A percentile compares a stretch with the other conserved stretches of the same genome.
Evolutionary conservation across 64 coral and sea anemone genomes (phyloP).

Genomic region (Montipora efflorescens): DNA sequence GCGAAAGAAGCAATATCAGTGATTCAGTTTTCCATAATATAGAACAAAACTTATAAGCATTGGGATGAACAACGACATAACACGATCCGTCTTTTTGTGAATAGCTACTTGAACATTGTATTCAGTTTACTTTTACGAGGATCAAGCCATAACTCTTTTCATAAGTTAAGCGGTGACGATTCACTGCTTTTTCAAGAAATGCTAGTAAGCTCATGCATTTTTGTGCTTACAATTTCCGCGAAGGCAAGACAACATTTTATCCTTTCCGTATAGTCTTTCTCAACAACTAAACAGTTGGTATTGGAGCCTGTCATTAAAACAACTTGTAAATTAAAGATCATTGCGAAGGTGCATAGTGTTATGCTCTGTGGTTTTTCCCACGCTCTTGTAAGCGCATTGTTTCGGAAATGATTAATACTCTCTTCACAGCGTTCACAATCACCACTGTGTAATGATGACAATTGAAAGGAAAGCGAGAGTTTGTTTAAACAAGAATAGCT

Average conservation of each 20-base stretch:
- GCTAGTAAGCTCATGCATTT: background rate
- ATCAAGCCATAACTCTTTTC: too few species aligned
- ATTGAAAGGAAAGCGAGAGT: background rate
- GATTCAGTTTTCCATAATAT: background rate
- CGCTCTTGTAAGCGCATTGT: slow-evolving; percentile 25
- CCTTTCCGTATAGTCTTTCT: background rate
- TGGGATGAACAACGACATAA: background rate
- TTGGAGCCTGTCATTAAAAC: background rate
- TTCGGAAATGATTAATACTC: slow-evolving; percentile 33
- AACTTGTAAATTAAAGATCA: slow-evolving; percentile 37
- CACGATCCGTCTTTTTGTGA: too few species aligned
- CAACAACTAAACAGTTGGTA: background rate
- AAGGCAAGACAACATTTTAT: background rate
- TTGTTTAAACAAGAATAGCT: background rate
- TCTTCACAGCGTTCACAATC: slow-evolving; percentile 42
- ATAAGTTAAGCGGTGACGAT: too few species aligned
- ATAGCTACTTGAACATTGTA: background rate
- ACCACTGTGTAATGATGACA: slow-evolving; percentile 6
- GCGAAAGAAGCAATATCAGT: background rate
- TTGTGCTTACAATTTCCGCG: background rate
- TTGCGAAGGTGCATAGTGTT: background rate
- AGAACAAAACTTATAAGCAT: background rate
- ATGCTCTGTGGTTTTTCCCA: slow-evolving; percentile 43
- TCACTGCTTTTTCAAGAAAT: too few species aligned
- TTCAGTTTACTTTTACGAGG: too few species aligned